Evolutionary conservation across 2,113 vertebrate species (phyloP), one percentile per base, ranked within the genome.

Genomic region (Zosterops lateralis): DNA sequence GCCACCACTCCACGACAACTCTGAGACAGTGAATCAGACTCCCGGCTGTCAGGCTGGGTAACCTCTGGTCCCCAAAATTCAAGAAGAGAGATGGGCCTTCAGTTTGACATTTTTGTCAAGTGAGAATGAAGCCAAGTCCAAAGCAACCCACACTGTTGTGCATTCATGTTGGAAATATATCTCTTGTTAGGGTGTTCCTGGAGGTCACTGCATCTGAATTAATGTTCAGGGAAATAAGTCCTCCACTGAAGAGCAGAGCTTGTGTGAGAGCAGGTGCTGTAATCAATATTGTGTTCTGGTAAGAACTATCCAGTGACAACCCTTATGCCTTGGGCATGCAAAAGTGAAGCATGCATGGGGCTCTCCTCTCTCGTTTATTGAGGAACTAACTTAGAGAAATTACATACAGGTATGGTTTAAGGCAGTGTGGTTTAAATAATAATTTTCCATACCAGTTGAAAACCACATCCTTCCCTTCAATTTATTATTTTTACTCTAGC

Each of bases 21-120:
- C 53, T 47, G 76, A 91, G 57, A 58, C 62, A 70, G 48, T 89
- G 88, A 95, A 81, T 89, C 70, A 79, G 34, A 54, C 57, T 92
- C 73, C 80, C 88, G 94, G 19, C 62, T 94, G 85, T 87, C 86
- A 82, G 42, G 16, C 31, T 73, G 29, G 48, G 32, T 70, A 84
- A 92, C 70, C 84, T 36, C 75, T 90, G 72, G 32, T 66, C 83
- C 57, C 50, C 0, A 1, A 76, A 29, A 92, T 68, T 90, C 66
- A 66, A 34, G 85, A 92, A 54, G 64, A 90, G 50, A 79, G 50
- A 84, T 70, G 50, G 54, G 76, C 32, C 29, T 89, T 91, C 74
- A 82, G 32, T 79, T 85, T 93, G 91, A 83, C 74, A 70, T 77
- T 82, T 89, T 44, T 70, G 78, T 83, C 78, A 91, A 83, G 54